A percentile compares a stretch with the other conserved stretches of the same genome.
Evolutionary conservation across 1,140 invertebrate genomes (phyloP).

Genomic region (Leptopilina boulardi): DNA sequence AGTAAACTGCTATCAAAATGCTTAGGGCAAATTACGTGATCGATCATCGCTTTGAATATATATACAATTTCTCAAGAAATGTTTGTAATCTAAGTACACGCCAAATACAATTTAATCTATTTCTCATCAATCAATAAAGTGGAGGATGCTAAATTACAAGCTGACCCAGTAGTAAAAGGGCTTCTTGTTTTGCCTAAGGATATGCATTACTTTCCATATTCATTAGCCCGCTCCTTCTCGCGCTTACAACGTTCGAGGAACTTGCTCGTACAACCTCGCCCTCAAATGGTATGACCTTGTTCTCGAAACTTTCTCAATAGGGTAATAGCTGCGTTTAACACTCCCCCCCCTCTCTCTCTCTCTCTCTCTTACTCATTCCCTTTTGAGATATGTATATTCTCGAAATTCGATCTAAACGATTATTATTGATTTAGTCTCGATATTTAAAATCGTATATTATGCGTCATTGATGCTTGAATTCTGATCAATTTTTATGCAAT

Average conservation of each 20-base stretch:
- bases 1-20: no score
- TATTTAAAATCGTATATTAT: background rate
- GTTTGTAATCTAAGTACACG: conserved; percentile 48
- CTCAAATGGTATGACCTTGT: conserved; percentile 49
- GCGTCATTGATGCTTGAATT: background rate
- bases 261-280: conserved; percentile 6
- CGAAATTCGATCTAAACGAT: background rate
- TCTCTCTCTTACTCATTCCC: no score
- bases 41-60: conserved; percentile 46
- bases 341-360: no score
- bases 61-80: conserved; percentile 54
- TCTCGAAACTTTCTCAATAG: conserved; percentile 52
- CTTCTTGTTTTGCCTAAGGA: conserved; percentile 37
- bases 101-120: conserved; percentile 60
- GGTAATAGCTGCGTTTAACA: conserved; percentile 34
- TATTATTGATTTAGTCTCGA: background rate
- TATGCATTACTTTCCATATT: conserved; percentile 42
- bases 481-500: no score
- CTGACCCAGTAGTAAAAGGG: background rate
- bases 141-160: conserved; percentile 24
- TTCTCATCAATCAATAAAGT: conserved; percentile 43
- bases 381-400: background rate
- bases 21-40: conserved; percentile 41
- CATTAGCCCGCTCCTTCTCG: conserved; percentile 27
- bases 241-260: conserved; percentile 14